Percentiles rank a stretch among this genome's conserved stretches.
Evolutionary conservation across 2,113 vertebrate species (phyloP).

Genomic region (Baryphthengus martii): DNA sequence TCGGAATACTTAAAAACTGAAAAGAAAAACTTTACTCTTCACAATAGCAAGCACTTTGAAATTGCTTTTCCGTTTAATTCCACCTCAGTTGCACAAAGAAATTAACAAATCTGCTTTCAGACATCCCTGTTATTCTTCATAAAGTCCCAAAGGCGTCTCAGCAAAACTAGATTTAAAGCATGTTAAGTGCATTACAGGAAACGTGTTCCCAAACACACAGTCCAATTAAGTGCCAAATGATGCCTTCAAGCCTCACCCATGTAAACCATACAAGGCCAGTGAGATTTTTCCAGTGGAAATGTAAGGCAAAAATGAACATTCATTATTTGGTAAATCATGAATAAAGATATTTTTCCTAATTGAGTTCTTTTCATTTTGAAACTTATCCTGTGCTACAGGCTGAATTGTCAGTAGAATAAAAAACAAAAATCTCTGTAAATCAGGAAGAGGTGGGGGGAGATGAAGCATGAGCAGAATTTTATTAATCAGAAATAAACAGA

Average conservation of each 20-base stretch:
- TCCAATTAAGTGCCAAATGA: slow-evolving; percentile 18
- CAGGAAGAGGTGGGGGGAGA: neutral
- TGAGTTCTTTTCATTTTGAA: neutral
- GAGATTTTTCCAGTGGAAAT: neutral
- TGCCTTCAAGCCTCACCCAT: slow-evolving; percentile 25
- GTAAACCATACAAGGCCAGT: neutral
- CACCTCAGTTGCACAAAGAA: slow-evolving; percentile 32
- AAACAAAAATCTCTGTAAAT: neutral
- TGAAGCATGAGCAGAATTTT: neutral
- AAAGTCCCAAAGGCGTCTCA: slow-evolving; percentile 7
- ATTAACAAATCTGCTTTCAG: slow-evolving; percentile 44
- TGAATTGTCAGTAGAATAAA: neutral
- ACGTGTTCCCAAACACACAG: slow-evolving; percentile 21
- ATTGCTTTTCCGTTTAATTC: slow-evolving; percentile 46
- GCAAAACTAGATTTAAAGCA: slow-evolving; percentile 35
- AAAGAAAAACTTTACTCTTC: neutral
- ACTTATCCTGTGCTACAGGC: neutral
- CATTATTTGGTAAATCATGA: neutral
- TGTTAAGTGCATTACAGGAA: slow-evolving; percentile 31
- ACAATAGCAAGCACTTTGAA: neutral
- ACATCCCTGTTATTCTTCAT: slow-evolving; percentile 42
- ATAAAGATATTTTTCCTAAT: neutral
- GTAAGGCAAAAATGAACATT: neutral
- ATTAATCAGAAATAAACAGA: neutral
- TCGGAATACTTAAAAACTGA: neutral